Percentiles rank a stretch among this genome's conserved stretches.
Conservation (phyloP, 2,888 invertebrate genomes). For the Hirtodrosophila alboralis region DNA sequence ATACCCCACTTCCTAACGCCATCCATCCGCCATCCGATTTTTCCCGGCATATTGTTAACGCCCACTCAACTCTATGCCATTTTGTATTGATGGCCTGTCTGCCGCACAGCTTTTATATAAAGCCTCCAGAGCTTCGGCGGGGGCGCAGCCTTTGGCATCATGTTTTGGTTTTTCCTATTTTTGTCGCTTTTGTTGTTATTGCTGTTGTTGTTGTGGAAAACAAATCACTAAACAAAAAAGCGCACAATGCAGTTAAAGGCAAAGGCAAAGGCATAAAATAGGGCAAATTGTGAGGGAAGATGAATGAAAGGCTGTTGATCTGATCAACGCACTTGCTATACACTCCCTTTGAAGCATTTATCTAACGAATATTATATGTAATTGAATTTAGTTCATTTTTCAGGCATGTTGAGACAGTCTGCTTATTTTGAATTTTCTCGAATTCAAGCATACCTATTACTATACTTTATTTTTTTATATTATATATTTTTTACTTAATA, state of each 20-base stretch:
- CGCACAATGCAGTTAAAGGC: slow-evolving; percentile 73
- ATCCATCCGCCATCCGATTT: neutral
- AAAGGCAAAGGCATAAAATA: slow-evolving; percentile 53
- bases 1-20: neutral
- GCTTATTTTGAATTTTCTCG: no score
- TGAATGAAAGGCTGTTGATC: slow-evolving; percentile 27
- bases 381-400: no score
- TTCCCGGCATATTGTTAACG: slow-evolving; percentile 72
- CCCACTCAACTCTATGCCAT: slow-evolving; percentile 79
- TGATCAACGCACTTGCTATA: slow-evolving; percentile 43
- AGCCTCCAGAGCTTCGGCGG: slow-evolving; percentile 68
- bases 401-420: no score
- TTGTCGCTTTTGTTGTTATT: slow-evolving; percentile 22
- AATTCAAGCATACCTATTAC: no score
- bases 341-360: slow-evolving; percentile 8
- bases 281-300: slow-evolving; percentile 43
- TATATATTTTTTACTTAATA: no score
- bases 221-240: slow-evolving; percentile 77
- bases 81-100: slow-evolving; percentile 79
- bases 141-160: slow-evolving; percentile 76
- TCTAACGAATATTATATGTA: no score
- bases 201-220: slow-evolving; percentile 59
- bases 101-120: slow-evolving; percentile 80
- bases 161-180: slow-evolving; percentile 62
- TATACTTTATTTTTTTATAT: no score